Percentiles rank a stretch among this genome's conserved stretches.
Conservation (phyloP, 2,797 vertebrate genomes). For the Microhierax caerulescens region DNA sequence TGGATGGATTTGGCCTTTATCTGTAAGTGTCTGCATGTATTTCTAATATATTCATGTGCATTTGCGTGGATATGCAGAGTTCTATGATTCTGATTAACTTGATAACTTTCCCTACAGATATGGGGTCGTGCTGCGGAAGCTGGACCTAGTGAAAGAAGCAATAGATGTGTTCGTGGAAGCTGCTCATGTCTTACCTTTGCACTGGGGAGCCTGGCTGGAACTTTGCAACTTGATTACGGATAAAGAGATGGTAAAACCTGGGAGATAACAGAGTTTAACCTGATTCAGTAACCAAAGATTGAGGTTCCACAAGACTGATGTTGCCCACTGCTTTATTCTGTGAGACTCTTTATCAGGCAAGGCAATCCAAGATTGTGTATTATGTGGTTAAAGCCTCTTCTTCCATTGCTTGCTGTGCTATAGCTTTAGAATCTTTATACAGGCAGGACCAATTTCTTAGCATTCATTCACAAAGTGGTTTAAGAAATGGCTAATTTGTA, state of each 20-base stretch:
- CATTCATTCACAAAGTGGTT: neutral
- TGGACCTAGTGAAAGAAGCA: conserved; percentile 94
- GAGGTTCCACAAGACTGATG: neutral
- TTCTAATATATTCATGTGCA: neutral
- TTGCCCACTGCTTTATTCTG: neutral
- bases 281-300: neutral
- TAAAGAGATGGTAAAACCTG: conserved; percentile 89
- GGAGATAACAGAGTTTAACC: neutral
- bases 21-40: conserved; percentile 78
- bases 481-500: neutral
- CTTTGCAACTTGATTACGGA: conserved; percentile 98
- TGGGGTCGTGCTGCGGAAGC: conserved; percentile 93
- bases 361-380: neutral
- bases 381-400: neutral
- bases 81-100: neutral
- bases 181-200: conserved; percentile 90
- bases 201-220: conserved; percentile 98
- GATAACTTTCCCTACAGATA: conserved; percentile 76
- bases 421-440: neutral
- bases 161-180: conserved; percentile 96
- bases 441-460: neutral
- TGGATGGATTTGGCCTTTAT: conserved; percentile 96
- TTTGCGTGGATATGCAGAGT: neutral
- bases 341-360: neutral
- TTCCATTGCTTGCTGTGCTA: neutral